Evolutionary conservation across 2,888 invertebrate genomes (phyloP), one percentile per base, ranked within the genome.

Genomic region (Lypha dubia): DNA sequence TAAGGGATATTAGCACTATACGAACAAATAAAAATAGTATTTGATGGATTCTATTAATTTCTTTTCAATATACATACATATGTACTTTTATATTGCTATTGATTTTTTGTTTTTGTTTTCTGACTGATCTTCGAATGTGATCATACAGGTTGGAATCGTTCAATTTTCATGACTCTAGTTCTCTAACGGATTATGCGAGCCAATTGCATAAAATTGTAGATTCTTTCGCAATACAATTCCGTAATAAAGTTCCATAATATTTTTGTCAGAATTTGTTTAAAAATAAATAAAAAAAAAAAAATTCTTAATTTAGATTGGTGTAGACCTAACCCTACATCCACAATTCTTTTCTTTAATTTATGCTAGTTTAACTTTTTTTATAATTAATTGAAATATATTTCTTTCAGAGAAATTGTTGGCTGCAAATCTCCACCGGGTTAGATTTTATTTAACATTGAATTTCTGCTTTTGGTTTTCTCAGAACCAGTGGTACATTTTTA

Each of bases 401-500:
- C 35, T 35, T 0, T 58, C 11, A 9, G 32, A 58, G n/a, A 32
- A 32, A 20, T 44, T 60, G 28, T 60, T 71, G 58, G 20, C 51
- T 32, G 49, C 20, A 44, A 28, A 15, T 0, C n/a, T 63, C 9
- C 44, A 24, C n/a, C 24, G 15, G 22, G 22, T n/a, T 11, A 62
- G 41, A 15, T 15, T 2, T 22, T 62, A 38, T 41, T 73, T 65
- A 38, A 53, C 22, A 53, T 32, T 28, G 15, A 35, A 17, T 17
- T 44, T 44, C 4, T 4, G 13, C 4, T 49, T 74, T 81, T 65
- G 53, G 24, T 67, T 63, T 65, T 44, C 38, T 85, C 67, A 56
- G 44, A 67, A 62, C 76, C 51, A 68, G 28, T 41, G 56, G 8
- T 56, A 68, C 73, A 22, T 3, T 76, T 82, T 71, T 81, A 79